These are phyloP conservation scores for Conus betulinus DNA, from an alignment of 1,140 invertebrate genomes.

Conservation along the genomic window DNA sequence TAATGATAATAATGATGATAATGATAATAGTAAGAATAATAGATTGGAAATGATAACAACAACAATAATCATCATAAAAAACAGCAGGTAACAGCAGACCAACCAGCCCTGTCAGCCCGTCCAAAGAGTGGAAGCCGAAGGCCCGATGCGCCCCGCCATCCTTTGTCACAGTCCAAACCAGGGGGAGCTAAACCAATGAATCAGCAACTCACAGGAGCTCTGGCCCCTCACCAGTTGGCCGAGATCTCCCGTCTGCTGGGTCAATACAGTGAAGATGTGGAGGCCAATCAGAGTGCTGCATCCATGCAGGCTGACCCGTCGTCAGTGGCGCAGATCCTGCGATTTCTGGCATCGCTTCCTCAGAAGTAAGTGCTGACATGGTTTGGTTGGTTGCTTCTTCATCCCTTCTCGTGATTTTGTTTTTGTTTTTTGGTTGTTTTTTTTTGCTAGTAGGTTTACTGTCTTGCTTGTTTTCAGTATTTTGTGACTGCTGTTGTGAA, in stretches of 20 bases:
- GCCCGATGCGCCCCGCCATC: not conserved
- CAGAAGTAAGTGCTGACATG: slow-evolving; percentile 22
- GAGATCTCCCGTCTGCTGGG: slow-evolving; percentile 62
- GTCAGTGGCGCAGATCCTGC: slow-evolving; percentile 13
- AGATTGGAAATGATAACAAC: no score
- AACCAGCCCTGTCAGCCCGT: not conserved
- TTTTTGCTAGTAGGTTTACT: not conserved
- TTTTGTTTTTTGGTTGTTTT: not conserved
- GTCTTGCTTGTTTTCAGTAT: no score
- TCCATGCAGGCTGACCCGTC: not conserved
- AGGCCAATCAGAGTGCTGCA: not conserved
- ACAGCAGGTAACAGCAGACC: not conserved
- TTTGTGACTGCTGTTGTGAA: no score
- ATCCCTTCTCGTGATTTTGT: not conserved
- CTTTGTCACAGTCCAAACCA: not conserved
- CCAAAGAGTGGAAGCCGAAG: not conserved
- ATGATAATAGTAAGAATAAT: no score
- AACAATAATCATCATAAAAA: no score
- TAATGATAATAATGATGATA: no score
- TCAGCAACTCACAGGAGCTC: slow-evolving; percentile 30
- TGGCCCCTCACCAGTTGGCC: slow-evolving; percentile 58
- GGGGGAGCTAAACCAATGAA: not conserved
- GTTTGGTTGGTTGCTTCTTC: not conserved
- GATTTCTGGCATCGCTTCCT: slow-evolving; percentile 13
- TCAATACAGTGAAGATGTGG: slow-evolving; percentile 52